A percentile compares a stretch with the other conserved stretches of the same genome.
phyloP scores from a whole-genome alignment of 2,888 invertebrate genomes.

The Pemphredon lugubris region DNA sequence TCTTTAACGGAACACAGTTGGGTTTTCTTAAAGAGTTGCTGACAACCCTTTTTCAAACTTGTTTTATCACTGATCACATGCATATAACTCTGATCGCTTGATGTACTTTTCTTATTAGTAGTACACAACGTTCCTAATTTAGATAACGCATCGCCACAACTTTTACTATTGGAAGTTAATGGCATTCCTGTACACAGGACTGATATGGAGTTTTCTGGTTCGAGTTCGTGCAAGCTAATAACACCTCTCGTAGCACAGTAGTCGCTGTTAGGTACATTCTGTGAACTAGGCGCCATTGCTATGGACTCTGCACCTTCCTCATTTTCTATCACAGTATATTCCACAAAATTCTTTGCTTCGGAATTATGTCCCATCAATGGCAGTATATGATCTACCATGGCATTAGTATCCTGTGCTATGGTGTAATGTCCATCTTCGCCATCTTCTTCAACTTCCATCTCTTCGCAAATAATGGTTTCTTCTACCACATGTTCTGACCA shows the following conservation, averaged over 20 bases:
- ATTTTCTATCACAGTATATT: conserved; percentile 74
- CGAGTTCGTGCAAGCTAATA: conserved; percentile 58
- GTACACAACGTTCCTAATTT: conserved; percentile 32
- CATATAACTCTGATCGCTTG: conserved; percentile 12
- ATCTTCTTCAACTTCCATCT: conserved; percentile 76
- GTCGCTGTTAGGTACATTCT: conserved; percentile 29
- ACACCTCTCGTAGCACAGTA: conserved; percentile 55
- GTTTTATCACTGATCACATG: conserved; percentile 17
- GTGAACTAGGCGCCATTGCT: conserved; percentile 62
- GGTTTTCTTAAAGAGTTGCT: conserved; percentile 5
- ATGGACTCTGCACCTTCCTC: conserved; percentile 70
- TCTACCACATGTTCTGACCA: conserved; percentile 78
- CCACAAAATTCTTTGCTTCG: conserved; percentile 67
- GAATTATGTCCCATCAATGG: conserved; percentile 65
- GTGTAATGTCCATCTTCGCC: conserved; percentile 49
- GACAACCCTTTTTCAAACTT: conserved; percentile 24
- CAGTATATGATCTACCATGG: conserved; percentile 71
- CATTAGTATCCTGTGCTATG: conserved; percentile 62
- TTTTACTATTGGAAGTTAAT: conserved; percentile 38
- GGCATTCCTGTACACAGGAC: conserved; percentile 31
- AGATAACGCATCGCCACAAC: conserved; percentile 29
- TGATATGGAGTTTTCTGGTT: conserved; percentile 50
- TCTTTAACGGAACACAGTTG: conserved; percentile 10
- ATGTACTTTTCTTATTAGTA: conserved; percentile 22
- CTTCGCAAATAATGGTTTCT: conserved; percentile 80